These are phyloP conservation scores for Gallinago stenura DNA, from an alignment of 2,797 vertebrate genomes.

Conservation along the genomic window DNA sequence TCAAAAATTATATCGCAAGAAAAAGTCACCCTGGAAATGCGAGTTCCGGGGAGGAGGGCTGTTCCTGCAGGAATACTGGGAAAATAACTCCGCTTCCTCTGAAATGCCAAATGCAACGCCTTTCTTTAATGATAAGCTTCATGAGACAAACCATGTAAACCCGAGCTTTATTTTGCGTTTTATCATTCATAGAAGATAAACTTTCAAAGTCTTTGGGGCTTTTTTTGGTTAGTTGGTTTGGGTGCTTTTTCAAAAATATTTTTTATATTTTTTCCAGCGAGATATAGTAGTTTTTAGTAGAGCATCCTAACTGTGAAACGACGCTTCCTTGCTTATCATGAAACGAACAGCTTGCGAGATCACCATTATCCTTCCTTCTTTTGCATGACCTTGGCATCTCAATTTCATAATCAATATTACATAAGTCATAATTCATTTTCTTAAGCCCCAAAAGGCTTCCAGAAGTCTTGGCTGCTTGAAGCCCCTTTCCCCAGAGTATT, in stretches of 20 bases:
- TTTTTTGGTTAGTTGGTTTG: neutral
- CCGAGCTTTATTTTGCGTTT: neutral
- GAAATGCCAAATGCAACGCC: neutral
- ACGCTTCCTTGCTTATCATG: neutral
- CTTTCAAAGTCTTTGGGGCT: neutral
- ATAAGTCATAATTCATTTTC: neutral
- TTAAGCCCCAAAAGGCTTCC: neutral
- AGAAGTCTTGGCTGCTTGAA: neutral
- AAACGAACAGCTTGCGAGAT: neutral
- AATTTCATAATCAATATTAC: neutral
- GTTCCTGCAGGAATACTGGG: neutral
- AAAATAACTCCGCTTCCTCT: neutral
- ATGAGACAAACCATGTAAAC: neutral
- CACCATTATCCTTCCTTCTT: neutral
- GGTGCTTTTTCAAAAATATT: neutral
- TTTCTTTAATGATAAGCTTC: neutral
- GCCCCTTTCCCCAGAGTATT: neutral
- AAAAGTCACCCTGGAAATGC: neutral
- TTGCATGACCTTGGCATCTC: neutral
- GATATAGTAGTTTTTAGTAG: neutral
- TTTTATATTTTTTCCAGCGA: neutral
- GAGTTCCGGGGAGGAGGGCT: fast-evolving
- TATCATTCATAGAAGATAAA: neutral
- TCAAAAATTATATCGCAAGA: neutral
- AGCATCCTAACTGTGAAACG: neutral